Conservation (phyloP, 1,140 invertebrate genomes). For the Drosophila fuyamai region DNA sequence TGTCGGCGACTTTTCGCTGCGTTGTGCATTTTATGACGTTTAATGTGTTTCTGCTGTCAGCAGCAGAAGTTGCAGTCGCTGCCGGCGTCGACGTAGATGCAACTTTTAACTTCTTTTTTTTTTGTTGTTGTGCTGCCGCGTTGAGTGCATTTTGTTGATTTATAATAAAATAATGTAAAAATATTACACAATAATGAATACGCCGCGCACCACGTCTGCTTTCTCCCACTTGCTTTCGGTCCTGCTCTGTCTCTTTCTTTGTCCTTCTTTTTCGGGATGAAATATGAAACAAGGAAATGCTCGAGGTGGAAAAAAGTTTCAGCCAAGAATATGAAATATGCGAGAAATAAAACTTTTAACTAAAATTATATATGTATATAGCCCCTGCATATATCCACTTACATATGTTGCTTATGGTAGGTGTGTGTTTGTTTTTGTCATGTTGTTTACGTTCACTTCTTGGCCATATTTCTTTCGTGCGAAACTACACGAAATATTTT, state of each 20-base stretch:
- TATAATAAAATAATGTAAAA: slow-evolving; percentile 84
- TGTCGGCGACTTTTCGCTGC: slow-evolving; percentile 68
- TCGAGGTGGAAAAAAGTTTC: slow-evolving; percentile 69
- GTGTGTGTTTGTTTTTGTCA: slow-evolving; percentile 62
- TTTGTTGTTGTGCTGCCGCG: slow-evolving; percentile 41
- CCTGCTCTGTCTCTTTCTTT: slow-evolving; percentile 23
- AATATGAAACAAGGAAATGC: slow-evolving; percentile 76
- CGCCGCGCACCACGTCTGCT: slow-evolving; percentile 16
- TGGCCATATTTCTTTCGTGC: slow-evolving; percentile 62
- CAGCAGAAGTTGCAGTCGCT: slow-evolving; percentile 58
- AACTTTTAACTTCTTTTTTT: slow-evolving; percentile 42
- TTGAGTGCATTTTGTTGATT: slow-evolving; percentile 83
- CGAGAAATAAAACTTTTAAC: slow-evolving; percentile 81
- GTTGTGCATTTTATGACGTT: slow-evolving; percentile 81
- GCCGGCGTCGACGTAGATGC: slow-evolving; percentile 52
- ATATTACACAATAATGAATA: slow-evolving; percentile 84
- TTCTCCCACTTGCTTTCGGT: neutral
- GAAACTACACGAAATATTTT: slow-evolving; percentile 21
- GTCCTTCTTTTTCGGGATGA: slow-evolving; percentile 66
- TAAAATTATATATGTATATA: slow-evolving; percentile 79
- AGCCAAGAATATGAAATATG: slow-evolving; percentile 78
- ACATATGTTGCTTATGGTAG: slow-evolving; percentile 25
- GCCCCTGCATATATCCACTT: slow-evolving; percentile 45
- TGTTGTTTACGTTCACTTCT: slow-evolving; percentile 73
- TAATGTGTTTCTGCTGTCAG: slow-evolving; percentile 82